Evolutionary conservation across 1,140 invertebrate genomes (phyloP), one percentile per base, ranked within the genome.

Genomic region (Drosophila nigrodunni): DNA sequence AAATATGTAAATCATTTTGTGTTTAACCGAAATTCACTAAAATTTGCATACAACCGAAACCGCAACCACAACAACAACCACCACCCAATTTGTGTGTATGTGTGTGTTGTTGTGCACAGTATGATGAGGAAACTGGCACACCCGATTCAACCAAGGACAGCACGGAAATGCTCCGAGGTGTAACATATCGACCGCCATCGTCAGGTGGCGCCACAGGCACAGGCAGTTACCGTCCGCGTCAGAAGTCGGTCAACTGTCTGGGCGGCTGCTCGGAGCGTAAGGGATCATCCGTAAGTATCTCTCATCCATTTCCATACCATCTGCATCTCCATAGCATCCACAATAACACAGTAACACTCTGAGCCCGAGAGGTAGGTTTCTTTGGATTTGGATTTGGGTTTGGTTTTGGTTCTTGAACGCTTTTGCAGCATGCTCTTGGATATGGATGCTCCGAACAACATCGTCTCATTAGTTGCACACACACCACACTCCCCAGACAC

Each of bases 211-310:
- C 75, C 30, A 60, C 58, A 41, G 62, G 55, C 47, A 54, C 65
- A 43, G 58, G 44, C 73, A 77, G 71, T 65, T 74, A 78, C 69
- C 72, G 69, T 66, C 80, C 89, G 55, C 92, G 90, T 60, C 78
- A 81, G 57, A 91, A 91, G 71, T 93, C 94, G 46, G 93, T 93
- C 55, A 93, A 94, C 88, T 94, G 94, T 89, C 92, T 94, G 78
- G 93, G 93, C 83, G 93, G 94, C 81, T 94, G 94, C 91, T 94
- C 94, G 91, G 94, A 94, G 75, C 93, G 94, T 65, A 93, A 94
- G 80, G 94, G 93, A 91, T 94, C 94, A 83, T 93, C 93, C 93
- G 94, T 94, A 94, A 94, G 94, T 92, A 92, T 62, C n/a, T 11
- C 37, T 15, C 49, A 52, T 34, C 21, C 46, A 30, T 30, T 30